Evolutionary conservation across 2,888 invertebrate species (phyloP).

Genomic region (Drosophila phalerata): DNA sequence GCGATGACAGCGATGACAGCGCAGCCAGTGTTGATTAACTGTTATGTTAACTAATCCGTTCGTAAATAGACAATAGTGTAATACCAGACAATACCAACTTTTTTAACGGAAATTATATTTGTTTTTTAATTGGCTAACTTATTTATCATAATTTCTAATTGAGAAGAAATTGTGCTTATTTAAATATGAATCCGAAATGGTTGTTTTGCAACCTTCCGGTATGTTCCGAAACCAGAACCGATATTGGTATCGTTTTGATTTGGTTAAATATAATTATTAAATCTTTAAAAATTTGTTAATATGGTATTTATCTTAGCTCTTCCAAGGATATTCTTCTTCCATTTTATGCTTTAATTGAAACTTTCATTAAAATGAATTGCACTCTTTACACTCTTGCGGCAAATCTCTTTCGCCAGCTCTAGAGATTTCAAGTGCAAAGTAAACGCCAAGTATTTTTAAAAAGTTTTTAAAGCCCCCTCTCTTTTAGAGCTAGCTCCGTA

Average conservation of each 20-base stretch:
- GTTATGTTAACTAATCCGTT: neutral
- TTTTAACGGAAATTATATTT: too few relatives aligned
- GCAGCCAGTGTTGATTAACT: conserved; percentile 44
- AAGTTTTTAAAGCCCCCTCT: conserved; percentile 29
- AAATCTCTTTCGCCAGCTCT: conserved; percentile 20
- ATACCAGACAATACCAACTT: too few relatives aligned
- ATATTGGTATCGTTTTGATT: too few relatives aligned
- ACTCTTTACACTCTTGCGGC: conserved; percentile 2
- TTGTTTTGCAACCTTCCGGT: too few relatives aligned
- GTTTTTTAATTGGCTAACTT: too few relatives aligned
- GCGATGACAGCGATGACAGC: conserved; percentile 30
- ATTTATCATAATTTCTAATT: too few relatives aligned
- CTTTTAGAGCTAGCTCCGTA: neutral
- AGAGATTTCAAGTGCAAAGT: conserved; percentile 40
- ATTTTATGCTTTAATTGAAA: neutral
- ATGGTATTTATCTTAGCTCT: too few relatives aligned
- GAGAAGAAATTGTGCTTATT: too few relatives aligned
- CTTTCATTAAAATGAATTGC: neutral
- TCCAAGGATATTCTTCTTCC: neutral
- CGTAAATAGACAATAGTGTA: neutral
- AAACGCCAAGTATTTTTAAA: conserved; percentile 42
- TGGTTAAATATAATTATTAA: too few relatives aligned
- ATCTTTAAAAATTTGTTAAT: too few relatives aligned
- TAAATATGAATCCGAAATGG: too few relatives aligned
- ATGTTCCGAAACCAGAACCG: too few relatives aligned